Conservation (phyloP, 2,797 vertebrate genomes). For the Caiman crocodilus region DNA sequence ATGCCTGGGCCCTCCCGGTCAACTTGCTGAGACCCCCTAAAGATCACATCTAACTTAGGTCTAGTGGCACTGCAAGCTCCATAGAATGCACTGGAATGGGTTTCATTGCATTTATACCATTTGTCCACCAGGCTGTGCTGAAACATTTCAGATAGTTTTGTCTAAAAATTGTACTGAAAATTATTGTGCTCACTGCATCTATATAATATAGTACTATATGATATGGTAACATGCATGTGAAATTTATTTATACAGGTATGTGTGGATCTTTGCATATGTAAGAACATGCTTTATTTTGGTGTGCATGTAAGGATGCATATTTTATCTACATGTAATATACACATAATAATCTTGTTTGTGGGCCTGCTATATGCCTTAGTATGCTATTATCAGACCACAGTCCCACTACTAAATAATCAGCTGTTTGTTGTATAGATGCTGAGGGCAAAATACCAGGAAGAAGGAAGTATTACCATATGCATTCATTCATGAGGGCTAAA, state of each 20-base stretch:
- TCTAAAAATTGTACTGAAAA: neutral
- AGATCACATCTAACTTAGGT: neutral
- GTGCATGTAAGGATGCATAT: rapidly evolving
- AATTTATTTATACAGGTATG: neutral
- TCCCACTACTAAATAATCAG: neutral
- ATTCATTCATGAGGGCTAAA: neutral
- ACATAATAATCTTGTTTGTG: neutral
- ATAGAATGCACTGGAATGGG: rapidly evolving
- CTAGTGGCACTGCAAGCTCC: neutral
- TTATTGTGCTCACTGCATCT: neutral
- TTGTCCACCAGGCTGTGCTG: constrained; percentile 77
- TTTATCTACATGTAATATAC: neutral
- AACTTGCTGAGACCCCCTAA: neutral
- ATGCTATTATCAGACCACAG: neutral
- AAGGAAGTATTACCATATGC: neutral
- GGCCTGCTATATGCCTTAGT: neutral
- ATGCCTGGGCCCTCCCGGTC: too few relatives aligned
- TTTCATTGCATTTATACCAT: neutral
- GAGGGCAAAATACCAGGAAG: neutral
- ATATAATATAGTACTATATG: neutral
- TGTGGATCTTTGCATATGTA: neutral
- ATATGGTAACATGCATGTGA: neutral
- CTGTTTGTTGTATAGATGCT: neutral
- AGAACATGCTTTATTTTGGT: neutral
- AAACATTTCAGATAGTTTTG: constrained; percentile 44